A percentile compares a stretch with the other conserved stretches of the same genome.
Conservation (phyloP, 2,797 vertebrate species). For the Argyrosomus regius region DNA sequence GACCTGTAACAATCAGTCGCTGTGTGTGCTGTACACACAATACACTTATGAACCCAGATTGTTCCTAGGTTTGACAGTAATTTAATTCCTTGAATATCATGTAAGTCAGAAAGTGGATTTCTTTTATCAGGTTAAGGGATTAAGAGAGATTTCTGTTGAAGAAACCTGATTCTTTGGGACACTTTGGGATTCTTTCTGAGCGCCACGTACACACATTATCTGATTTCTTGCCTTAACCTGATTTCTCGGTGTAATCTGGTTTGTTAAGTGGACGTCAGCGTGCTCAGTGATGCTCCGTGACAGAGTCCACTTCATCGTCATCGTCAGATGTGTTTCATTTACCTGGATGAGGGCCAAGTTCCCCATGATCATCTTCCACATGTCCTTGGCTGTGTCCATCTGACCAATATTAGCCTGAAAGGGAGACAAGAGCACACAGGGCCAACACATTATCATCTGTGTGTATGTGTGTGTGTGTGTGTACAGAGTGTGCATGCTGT, state of each 20-base stretch:
- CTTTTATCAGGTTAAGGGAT: neutral
- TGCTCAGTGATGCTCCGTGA: neutral
- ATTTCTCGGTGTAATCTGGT: constrained; percentile 13
- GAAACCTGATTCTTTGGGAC: neutral
- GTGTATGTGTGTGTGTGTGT: constrained; percentile 46
- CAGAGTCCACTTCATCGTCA: neutral
- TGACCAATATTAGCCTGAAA: constrained; percentile 96
- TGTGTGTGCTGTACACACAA: constrained; percentile 23
- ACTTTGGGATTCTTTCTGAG: too few species aligned
- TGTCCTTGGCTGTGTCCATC: constrained; percentile 96
- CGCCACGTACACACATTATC: neutral
- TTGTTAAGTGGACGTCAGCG: neutral
- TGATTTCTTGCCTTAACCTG: constrained; percentile 3
- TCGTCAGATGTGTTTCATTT: constrained; percentile 28
- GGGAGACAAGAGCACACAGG: constrained; percentile 56
- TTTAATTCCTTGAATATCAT: constrained; percentile 15
- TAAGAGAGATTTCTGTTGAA: neutral
- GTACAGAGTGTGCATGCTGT: constrained; percentile 32
- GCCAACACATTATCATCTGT: constrained; percentile 50
- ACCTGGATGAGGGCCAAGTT: constrained; percentile 99
- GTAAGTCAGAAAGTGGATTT: constrained; percentile 12
- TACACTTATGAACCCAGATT: neutral
- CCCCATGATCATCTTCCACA: constrained; percentile 97
- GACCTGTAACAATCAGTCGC: neutral
- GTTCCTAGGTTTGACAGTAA: constrained; percentile 6